Evolutionary conservation across 2,797 vertebrate genomes (phyloP).

Genomic region (Clarias laeviceps): DNA sequence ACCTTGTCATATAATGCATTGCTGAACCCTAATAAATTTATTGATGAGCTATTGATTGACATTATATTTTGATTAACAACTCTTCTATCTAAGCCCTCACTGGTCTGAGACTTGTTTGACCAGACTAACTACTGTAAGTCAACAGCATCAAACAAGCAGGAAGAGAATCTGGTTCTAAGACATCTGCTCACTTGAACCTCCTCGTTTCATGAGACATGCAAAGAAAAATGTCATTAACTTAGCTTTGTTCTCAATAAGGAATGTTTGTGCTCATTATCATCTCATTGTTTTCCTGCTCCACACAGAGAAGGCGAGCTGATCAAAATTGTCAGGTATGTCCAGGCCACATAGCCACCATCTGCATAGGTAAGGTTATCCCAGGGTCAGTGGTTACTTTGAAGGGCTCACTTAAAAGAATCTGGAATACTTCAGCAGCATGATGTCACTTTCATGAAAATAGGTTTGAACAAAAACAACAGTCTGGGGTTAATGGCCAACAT

Average conservation of each 20-base stretch:
- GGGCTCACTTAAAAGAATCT: constrained; percentile 46
- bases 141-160: not conserved
- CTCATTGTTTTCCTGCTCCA: constrained; percentile 33
- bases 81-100: not conserved
- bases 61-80: not conserved
- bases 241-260: constrained; percentile 42
- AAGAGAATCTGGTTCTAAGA: not conserved
- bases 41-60: not conserved
- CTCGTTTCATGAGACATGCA: constrained; percentile 32
- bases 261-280: constrained; percentile 41
- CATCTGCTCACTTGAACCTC: constrained; percentile 30
- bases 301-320: constrained; percentile 2
- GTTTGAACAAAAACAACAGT: constrained; percentile 51
- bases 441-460: constrained; percentile 59
- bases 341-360: constrained; percentile 31
- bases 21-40: not conserved
- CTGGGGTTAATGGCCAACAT: constrained; percentile 58
- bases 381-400: constrained; percentile 55
- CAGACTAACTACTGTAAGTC: not conserved
- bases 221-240: constrained; percentile 33
- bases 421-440: constrained; percentile 51
- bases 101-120: not conserved
- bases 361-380: constrained; percentile 39
- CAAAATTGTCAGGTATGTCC: constrained; percentile 24
- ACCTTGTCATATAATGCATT: not conserved